A percentile compares a stretch with the other conserved stretches of the same genome.
Conservation (phyloP, 2,888 invertebrate genomes). For the Nineta flava region DNA sequence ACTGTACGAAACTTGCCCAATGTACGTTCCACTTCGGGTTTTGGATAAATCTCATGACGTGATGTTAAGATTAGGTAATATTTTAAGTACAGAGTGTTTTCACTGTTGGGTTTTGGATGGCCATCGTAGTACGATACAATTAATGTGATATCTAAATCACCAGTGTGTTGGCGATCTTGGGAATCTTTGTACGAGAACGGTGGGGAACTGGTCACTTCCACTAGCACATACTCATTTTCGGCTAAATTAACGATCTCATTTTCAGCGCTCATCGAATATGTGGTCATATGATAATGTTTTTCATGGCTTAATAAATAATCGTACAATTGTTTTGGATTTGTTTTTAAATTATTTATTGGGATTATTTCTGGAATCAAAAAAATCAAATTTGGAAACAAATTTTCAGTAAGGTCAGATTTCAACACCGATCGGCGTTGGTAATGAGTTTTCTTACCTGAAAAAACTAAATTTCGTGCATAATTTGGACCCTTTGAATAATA, state of each 20-base stretch:
- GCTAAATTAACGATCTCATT: slow-evolving; percentile 16
- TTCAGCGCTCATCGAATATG: slow-evolving; percentile 39
- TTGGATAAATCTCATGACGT: slow-evolving; percentile 41
- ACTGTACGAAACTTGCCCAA: slow-evolving; percentile 47
- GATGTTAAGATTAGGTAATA: slow-evolving; percentile 46
- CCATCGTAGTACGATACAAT: slow-evolving; percentile 39
- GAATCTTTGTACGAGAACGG: slow-evolving; percentile 39
- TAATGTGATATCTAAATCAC: slow-evolving; percentile 51
- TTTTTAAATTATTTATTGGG: slow-evolving; percentile 39
- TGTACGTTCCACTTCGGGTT: slow-evolving; percentile 38
- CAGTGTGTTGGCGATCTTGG: slow-evolving; percentile 40
- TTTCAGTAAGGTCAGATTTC: not conserved
- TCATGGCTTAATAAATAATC: slow-evolving; percentile 53
- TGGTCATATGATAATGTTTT: slow-evolving; percentile 47
- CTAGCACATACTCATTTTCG: slow-evolving; percentile 43
- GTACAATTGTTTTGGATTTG: slow-evolving; percentile 47
- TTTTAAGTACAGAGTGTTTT: slow-evolving; percentile 28
- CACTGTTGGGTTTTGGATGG: not conserved
- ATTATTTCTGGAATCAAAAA: slow-evolving; percentile 33
- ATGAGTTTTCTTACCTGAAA: slow-evolving; percentile 36
- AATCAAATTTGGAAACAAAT: not conserved
- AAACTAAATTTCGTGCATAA: slow-evolving; percentile 55
- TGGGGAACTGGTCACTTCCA: slow-evolving; percentile 39
- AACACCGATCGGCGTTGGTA: not conserved
- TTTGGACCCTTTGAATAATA: slow-evolving; percentile 64